phyloP scores from a whole-genome alignment of 1,140 invertebrate species.

The Schlechtendalia chinensis region DNA sequence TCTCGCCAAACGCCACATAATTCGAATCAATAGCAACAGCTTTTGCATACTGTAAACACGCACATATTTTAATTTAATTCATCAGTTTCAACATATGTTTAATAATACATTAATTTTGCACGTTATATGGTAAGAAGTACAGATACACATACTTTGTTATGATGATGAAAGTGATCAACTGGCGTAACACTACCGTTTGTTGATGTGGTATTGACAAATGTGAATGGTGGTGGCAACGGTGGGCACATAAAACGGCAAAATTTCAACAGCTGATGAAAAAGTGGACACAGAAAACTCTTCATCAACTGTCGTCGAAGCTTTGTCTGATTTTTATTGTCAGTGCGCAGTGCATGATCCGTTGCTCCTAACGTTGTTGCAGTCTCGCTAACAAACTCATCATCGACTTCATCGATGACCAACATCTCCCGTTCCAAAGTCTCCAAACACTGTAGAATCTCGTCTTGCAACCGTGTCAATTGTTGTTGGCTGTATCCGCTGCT shows the following conservation, averaged over 20 bases:
- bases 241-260: constrained; percentile 59
- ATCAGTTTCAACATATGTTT: too few relatives aligned
- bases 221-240: background rate
- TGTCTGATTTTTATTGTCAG: background rate
- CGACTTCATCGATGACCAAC: constrained; percentile 55
- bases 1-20: constrained; percentile 85
- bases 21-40: constrained; percentile 57
- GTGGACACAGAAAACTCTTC: constrained; percentile 70
- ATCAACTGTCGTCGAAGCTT: background rate
- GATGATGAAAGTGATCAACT: background rate
- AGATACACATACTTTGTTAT: constrained; percentile 26
- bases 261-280: constrained; percentile 76
- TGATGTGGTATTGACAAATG: background rate
- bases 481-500: constrained; percentile 1
- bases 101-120: too few relatives aligned
- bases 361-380: too few relatives aligned
- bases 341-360: background rate
- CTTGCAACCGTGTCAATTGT: constrained; percentile 74
- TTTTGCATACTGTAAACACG: background rate
- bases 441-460: constrained; percentile 76
- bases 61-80: background rate
- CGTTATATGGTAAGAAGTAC: too few relatives aligned
- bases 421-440: constrained; percentile 73
- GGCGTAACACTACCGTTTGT: background rate
- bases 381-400: background rate